These are phyloP conservation scores for Microchrysa polita DNA, from an alignment of 2,888 invertebrate genomes.

Conservation along the genomic window DNA sequence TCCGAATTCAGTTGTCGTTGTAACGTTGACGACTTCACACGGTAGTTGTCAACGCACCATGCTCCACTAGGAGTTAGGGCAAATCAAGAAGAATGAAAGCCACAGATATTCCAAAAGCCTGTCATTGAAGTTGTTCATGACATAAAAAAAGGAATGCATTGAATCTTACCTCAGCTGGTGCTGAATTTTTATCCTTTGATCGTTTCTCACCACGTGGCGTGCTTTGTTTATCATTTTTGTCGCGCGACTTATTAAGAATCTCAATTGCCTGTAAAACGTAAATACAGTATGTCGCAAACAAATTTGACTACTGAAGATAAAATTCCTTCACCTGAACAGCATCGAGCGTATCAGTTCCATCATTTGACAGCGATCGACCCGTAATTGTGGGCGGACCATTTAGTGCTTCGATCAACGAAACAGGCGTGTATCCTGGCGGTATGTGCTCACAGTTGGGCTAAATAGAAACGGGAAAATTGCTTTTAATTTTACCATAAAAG, in stretches of 20 bases:
- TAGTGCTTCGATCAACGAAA: slow-evolving; percentile 93
- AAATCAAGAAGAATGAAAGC: too few species aligned
- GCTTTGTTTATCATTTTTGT: slow-evolving; percentile 60
- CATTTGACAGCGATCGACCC: slow-evolving; percentile 59
- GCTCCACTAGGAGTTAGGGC: too few species aligned
- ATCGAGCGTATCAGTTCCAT: slow-evolving; percentile 67
- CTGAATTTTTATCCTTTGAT: slow-evolving; percentile 54
- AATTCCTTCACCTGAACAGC: slow-evolving; percentile 55
- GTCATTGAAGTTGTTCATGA: too few species aligned
- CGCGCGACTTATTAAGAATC: slow-evolving; percentile 53
- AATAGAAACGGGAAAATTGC: slow-evolving; percentile 13
- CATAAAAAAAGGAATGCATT: too few species aligned
- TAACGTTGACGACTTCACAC: too few species aligned
- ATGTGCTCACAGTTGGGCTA: slow-evolving; percentile 68
- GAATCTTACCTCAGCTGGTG: slow-evolving; percentile 27
- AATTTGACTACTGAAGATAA: background rate
- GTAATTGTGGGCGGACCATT: slow-evolving; percentile 80
- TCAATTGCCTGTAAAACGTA: slow-evolving; percentile 53
- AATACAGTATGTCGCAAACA: background rate
- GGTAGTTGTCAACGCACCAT: too few species aligned
- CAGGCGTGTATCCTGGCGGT: slow-evolving; percentile 92
- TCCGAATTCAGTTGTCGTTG: too few species aligned
- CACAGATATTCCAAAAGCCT: too few species aligned
- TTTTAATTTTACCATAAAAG: background rate
- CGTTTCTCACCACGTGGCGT: slow-evolving; percentile 59